Base-by-base conservation (phyloP, 2,113 vertebrate genomes). In the Phoxinus phoxinus region DNA sequence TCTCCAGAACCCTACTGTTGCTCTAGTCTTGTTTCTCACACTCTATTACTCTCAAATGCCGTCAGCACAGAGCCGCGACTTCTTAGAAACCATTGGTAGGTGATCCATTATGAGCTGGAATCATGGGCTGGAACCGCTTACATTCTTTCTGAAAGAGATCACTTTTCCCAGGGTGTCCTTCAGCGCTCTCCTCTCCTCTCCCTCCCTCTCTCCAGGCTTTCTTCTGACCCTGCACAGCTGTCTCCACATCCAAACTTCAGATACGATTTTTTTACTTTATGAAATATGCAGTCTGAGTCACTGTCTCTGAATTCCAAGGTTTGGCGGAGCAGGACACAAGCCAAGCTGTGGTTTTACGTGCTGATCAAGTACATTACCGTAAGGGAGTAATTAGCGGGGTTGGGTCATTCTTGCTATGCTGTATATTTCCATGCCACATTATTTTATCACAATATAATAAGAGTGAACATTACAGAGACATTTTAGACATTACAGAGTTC, bases 91-190 rank as follows among this genome's bases (percentile, higher is more conserved):
- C 41, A 37, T 46, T 48, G 41, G 61, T 63, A 44, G 61, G 41
- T 81, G 59, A 88, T 67, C 25, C 58, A 32, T 82, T 84, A 83
- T 74, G 30, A 84, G 21, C 76, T 81, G 77, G 77, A 84, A 84
- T 25, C 32, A 84, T n/a, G 37, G 67, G 67, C 75, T 82, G 87
- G 35, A 79, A 77, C 48, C 7, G 0, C 37, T 30, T 4, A 32
- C 78, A 79, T 86, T 87, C 80, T 63, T 87, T 79, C 48, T 84
- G 83, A 67, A 83, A 84, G 73, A 90, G 81, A 53, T 85, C 84
- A 85, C 71, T 56, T 88, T 87, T 81, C 84, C 78, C 27, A 65
- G 41, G 53, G 58, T 88, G 80, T 79, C 74, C 11, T 58, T 75
- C 56, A 46, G 30, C 17, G 11, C 71, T 23, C 1, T 30, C 44